Conservation (phyloP, 2,113 vertebrate species). For the Plecturocebus donacophilus region DNA sequence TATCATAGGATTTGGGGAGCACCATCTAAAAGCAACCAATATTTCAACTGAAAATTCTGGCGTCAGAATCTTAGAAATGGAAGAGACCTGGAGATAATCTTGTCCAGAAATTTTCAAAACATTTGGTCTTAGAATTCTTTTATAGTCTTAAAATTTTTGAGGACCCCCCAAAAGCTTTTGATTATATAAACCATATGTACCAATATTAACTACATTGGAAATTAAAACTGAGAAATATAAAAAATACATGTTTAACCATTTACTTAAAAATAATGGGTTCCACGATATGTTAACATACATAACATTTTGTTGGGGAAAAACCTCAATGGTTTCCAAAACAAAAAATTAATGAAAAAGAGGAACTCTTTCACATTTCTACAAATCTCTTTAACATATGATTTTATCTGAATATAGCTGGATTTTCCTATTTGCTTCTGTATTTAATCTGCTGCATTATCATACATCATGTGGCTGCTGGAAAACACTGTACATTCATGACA, state of each 20-base stretch:
- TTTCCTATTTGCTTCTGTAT: constrained; percentile 1
- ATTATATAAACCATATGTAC: background rate
- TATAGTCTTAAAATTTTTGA: background rate
- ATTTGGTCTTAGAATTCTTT: background rate
- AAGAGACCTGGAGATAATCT: background rate
- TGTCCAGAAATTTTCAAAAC: background rate
- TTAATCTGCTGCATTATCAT: background rate
- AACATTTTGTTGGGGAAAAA: background rate
- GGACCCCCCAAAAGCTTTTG: background rate
- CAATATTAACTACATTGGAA: constrained; percentile 38
- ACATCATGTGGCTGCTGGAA: background rate
- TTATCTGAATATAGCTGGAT: background rate
- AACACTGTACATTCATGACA: background rate
- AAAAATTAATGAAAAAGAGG: background rate
- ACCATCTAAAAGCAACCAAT: background rate
- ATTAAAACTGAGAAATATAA: constrained; percentile 37
- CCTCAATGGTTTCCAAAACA: background rate
- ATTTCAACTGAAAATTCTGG: background rate
- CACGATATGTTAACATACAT: background rate
- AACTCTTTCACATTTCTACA: constrained; percentile 4
- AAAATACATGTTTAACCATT: background rate
- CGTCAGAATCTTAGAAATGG: background rate
- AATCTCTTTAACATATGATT: constrained; percentile 11
- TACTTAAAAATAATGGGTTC: background rate
- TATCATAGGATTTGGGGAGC: background rate